Conservation (phyloP, 1,140 invertebrate species). For the Contarinia nasturtii region DNA sequence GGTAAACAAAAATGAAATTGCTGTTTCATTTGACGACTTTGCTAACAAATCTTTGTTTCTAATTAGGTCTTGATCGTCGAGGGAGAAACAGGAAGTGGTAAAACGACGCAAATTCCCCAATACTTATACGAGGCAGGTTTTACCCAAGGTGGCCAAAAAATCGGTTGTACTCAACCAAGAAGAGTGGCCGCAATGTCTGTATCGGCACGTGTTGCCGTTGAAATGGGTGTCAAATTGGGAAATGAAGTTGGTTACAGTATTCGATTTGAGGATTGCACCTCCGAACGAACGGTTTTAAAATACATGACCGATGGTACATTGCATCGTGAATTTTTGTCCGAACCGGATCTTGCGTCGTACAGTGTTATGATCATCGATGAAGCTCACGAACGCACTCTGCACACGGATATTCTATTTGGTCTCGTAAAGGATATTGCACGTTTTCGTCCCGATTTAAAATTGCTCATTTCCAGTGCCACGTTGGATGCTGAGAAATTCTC, state of each 20-base stretch:
- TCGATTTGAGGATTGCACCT: slow-evolving; percentile 98
- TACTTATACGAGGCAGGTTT: slow-evolving; percentile 88
- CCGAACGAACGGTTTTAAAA: slow-evolving; percentile 89
- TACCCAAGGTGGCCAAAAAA: slow-evolving; percentile 62
- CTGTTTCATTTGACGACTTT: not conserved
- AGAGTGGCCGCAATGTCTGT: slow-evolving; percentile 98
- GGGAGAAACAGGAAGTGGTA: slow-evolving; percentile 95
- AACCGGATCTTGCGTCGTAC: slow-evolving; percentile 86
- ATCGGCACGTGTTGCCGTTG: slow-evolving; percentile 95
- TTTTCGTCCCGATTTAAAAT: slow-evolving; percentile 85
- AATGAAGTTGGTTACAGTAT: slow-evolving; percentile 99
- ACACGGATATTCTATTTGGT: slow-evolving; percentile 97
- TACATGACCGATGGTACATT: slow-evolving; percentile 99
- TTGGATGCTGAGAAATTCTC: slow-evolving; percentile 97
- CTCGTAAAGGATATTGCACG: slow-evolving; percentile 94
- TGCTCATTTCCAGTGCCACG: slow-evolving; percentile 94
- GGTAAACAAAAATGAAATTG: slow-evolving; percentile 25
- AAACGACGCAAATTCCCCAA: slow-evolving; percentile 98
- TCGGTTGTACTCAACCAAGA: slow-evolving; percentile 90
- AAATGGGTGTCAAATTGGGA: slow-evolving; percentile 96
- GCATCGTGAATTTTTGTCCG: slow-evolving; percentile 89
- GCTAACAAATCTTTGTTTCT: not conserved
- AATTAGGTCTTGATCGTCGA: slow-evolving; percentile 75
- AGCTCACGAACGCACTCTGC: slow-evolving; percentile 94
- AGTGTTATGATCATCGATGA: slow-evolving; percentile 99